Evolutionary conservation across 2,113 vertebrate genomes (phyloP).

Genomic region (Cavia aperea): DNA sequence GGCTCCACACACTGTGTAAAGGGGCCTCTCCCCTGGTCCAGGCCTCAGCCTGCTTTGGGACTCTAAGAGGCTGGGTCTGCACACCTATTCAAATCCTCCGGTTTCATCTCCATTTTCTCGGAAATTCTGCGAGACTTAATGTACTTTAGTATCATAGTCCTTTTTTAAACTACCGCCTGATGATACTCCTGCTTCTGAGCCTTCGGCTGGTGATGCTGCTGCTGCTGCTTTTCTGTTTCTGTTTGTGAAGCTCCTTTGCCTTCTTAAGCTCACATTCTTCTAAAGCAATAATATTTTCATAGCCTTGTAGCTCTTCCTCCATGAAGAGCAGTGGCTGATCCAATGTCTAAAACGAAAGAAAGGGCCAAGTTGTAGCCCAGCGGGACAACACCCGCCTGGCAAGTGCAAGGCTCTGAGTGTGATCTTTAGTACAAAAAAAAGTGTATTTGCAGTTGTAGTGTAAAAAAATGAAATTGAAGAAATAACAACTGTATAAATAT

Average conservation of each 20-base stretch:
- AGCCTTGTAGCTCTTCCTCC: constrained; percentile 91
- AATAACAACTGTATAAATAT: constrained; percentile 13
- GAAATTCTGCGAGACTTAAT: neutral
- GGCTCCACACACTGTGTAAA: too few species aligned
- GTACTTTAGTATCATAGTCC: neutral
- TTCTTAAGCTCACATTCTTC: constrained; percentile 90
- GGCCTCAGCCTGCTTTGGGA: too few species aligned
- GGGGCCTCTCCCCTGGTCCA: too few species aligned
- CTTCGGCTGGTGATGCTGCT: constrained; percentile 90
- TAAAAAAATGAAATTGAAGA: neutral
- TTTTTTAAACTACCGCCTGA: constrained; percentile 77
- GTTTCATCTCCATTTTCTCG: neutral
- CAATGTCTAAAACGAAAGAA: constrained; percentile 80
- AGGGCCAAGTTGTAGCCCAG: too few species aligned
- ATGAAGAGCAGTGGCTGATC: constrained; percentile 93
- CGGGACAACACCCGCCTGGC: too few species aligned
- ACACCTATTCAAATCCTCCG: neutral
- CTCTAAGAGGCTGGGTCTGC: too few species aligned
- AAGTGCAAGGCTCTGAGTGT: too few species aligned
- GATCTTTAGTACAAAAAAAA: too few species aligned
- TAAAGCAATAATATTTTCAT: constrained; percentile 87
- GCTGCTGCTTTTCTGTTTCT: constrained; percentile 87
- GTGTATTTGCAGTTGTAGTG: too few species aligned
- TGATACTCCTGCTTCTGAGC: constrained; percentile 91
- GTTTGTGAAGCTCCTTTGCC: constrained; percentile 86